These are phyloP conservation scores for Lepidurus couesii DNA, from an alignment of 1,140 invertebrate species.

Conservation along the genomic window DNA sequence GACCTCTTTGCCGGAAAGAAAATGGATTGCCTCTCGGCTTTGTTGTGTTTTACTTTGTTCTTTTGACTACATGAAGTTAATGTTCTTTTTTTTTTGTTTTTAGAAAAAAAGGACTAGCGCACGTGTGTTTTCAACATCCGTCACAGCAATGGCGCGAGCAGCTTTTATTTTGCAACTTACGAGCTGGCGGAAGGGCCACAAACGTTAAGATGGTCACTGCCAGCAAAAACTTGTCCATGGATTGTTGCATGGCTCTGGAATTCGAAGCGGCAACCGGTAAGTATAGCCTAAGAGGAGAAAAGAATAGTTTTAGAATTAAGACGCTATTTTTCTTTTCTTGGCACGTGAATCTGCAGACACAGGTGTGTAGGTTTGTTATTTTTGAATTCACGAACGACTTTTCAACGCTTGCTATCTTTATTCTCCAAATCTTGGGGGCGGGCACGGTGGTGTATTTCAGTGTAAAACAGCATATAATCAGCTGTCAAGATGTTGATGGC, in stretches of 20 bases:
- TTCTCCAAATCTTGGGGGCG: neutral
- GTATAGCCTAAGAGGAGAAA: neutral
- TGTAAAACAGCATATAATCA: slow-evolving; percentile 22
- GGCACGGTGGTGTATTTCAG: slow-evolving; percentile 1
- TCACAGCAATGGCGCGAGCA: neutral
- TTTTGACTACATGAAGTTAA: neutral
- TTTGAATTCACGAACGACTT: neutral
- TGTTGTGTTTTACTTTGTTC: neutral
- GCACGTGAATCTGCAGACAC: neutral
- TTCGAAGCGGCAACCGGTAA: neutral
- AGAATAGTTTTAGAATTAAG: slow-evolving; percentile 11
- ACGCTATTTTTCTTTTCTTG: neutral
- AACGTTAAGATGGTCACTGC: neutral
- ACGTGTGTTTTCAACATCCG: neutral
- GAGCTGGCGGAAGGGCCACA: neutral
- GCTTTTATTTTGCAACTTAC: neutral
- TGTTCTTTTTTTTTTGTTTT: neutral
- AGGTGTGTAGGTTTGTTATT: slow-evolving; percentile 8
- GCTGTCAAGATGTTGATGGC: slow-evolving; percentile 17
- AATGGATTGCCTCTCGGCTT: neutral
- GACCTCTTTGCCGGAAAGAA: neutral
- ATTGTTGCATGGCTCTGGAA: neutral
- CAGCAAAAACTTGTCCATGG: neutral
- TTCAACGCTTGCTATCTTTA: neutral
- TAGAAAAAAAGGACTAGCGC: neutral